Evolutionary conservation across 2,888 invertebrate species (phyloP), one percentile per base, ranked within the genome.

Genomic region (Troides oblongomaculatus): DNA sequence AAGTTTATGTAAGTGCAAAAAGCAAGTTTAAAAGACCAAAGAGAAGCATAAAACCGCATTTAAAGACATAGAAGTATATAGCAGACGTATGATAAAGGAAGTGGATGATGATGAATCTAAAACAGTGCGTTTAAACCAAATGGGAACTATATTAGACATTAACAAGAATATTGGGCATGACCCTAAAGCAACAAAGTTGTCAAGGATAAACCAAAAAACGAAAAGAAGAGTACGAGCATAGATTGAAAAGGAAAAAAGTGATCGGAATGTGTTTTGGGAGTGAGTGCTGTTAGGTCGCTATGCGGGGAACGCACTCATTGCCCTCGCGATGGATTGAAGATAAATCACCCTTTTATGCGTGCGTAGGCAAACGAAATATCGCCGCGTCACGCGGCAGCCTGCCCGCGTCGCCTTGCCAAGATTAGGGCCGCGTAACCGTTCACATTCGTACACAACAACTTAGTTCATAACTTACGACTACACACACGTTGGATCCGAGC

Each of bases 271-370:
- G 71, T 73, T 71, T 30, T 71, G 50, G 73, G 71, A 77, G 43
- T 73, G 73, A 78, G 57, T 73, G 72, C 64, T 75, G 76, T 78
- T 59, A 78, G 75, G 73, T 75, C 76, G 75, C 70, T 79, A 79
- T 77, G 77, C 75, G 75, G 73, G 79, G 80, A 80, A 79, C 80
- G 78, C 74, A 73, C 75, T 73, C 74, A 57, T 71, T 74, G 71
- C 72, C 70, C 73, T 72, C 74, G 62, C 77, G 79, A 80, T 78
- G 76, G 83, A 83, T 82, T 74, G 76, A 79, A 81, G 82, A 87
- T 85, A 84, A 83, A 86, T 84, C 79, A 83, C 81, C 78, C 77
- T 76, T 71, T 74, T 72, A 66, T 67, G 70, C 66, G 39, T 39
- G 39, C 39, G 66, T 62, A 59, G 50, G 67, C 69, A 71, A 67